Base-by-base conservation (phyloP, 2,797 vertebrate genomes). In the Pseudochirops corinnae region DNA sequence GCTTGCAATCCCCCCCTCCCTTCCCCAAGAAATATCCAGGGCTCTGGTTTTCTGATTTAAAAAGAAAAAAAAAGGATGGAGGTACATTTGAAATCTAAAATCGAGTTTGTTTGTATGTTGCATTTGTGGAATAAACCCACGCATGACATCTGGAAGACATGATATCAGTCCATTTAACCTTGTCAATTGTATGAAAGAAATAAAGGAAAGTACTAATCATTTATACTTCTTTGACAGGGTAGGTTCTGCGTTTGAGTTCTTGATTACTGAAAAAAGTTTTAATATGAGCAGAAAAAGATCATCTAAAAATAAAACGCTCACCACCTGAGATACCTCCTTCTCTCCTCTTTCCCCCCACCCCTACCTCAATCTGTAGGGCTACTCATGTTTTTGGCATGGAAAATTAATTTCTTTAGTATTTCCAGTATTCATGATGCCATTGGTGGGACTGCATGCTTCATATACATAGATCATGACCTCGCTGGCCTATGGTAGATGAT, bases 21-120 rank as follows among this genome's bases (percentile, higher is more conserved):
- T 11, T 55, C 31, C 18, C 1, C 91, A 57, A 95, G 87, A 90
- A 58, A 28, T 29, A 82, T 39, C 56, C 58, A 46, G 21, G 67
- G 92, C 94, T 94, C 82, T n/a, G 94, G 18, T 50, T 93, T 95
- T 91, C 93, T 92, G 92, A 57, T 91, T 31, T n/a, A n/a, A 94
- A 95, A 62, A 2, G 53, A 31, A 92, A 55, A 91, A 95, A 60
- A 31, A 62, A 74, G 2, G 33, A 82, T 82, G 10, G n/a, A 94
- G 21, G 31, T 56, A 18, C 9, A 56, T 94, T 97, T 56, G 58
- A 90, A 93, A 93, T 82, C 56, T 67, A 91, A 96, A 60, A 33
- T 94, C 82, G 39, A 16, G 33, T 74, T 94, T 92, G 31, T 92
- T 90, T 94, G n/a, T 90, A 29, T 93, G 67, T 39, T 90, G n/a